A percentile compares a stretch with the other conserved stretches of the same genome.
Conservation (phyloP, 2,113 vertebrate species). For the Saccopteryx leptura region DNA sequence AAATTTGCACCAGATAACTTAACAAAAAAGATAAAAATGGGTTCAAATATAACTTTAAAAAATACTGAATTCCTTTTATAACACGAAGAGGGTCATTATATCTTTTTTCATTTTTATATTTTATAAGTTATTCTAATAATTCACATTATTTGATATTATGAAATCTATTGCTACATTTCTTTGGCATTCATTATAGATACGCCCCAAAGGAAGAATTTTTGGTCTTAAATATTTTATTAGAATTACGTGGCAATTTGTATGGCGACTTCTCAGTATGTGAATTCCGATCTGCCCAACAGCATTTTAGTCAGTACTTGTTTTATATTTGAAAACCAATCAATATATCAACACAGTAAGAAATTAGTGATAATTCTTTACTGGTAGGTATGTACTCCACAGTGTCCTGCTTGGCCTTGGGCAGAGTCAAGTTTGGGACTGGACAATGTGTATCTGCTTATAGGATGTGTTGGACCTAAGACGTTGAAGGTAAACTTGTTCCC, state of each 20-base stretch:
- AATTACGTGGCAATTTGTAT: not conserved
- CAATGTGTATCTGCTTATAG: not conserved
- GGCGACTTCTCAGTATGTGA: not conserved
- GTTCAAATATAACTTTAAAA: not conserved
- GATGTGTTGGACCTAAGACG: not conserved
- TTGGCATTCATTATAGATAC: not conserved
- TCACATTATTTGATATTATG: not conserved
- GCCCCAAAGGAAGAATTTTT: not conserved
- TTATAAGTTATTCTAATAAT: not conserved
- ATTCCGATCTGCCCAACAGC: not conserved
- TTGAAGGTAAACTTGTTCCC: not conserved
- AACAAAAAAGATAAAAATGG: constrained; percentile 37
- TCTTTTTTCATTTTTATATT: not conserved
- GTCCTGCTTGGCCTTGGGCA: not conserved
- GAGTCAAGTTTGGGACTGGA: not conserved
- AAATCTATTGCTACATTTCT: not conserved
- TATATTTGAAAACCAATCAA: not conserved
- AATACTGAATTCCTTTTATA: constrained; percentile 23
- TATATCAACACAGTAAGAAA: not conserved
- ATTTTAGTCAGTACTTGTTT: not conserved
- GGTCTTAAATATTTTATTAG: not conserved
- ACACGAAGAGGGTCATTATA: not conserved
- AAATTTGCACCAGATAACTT: not conserved
- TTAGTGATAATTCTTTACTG: not conserved
- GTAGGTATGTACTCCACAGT: not conserved